These are phyloP conservation scores for Chelon labrosus DNA, from an alignment of 2,797 vertebrate species.

Conservation along the genomic window DNA sequence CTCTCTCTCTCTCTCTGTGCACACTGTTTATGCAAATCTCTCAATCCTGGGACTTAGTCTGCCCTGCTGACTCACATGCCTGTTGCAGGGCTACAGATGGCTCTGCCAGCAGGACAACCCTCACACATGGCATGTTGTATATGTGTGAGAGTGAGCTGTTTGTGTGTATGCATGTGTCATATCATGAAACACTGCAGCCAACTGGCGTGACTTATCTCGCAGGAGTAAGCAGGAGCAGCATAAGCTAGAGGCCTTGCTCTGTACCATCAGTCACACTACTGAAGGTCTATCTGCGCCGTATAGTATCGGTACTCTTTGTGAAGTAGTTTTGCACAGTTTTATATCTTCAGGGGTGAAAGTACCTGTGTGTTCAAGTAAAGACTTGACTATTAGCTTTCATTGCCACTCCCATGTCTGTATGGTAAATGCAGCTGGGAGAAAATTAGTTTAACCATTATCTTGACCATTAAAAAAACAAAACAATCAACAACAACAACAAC, in stretches of 20 bases:
- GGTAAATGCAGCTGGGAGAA: too few relatives aligned
- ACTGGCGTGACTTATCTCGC: conserved; percentile 34
- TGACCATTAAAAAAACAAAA: too few relatives aligned
- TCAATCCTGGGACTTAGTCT: conserved; percentile 55
- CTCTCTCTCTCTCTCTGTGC: conserved; percentile 16
- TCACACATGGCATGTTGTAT: conserved; percentile 74
- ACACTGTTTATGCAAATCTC: conserved; percentile 52
- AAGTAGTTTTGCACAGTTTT: too few relatives aligned
- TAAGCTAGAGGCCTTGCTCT: neutral
- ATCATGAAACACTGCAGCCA: conserved; percentile 55
- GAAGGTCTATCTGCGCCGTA: neutral
- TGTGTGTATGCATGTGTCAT: conserved; percentile 58
- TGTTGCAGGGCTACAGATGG: conserved; percentile 76
- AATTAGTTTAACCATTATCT: too few relatives aligned
- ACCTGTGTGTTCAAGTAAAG: too few relatives aligned
- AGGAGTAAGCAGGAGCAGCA: conserved; percentile 26
- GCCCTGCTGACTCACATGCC: conserved; percentile 71
- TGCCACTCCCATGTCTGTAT: too few relatives aligned
- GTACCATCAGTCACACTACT: neutral
- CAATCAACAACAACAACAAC: too few relatives aligned
- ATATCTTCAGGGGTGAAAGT: too few relatives aligned
- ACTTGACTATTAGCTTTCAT: too few relatives aligned
- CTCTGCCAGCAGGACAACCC: conserved; percentile 72
- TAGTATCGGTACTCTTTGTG: neutral
- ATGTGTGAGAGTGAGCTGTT: conserved; percentile 56